Percentiles rank a stretch among this genome's conserved stretches.
Evolutionary conservation across 2,113 vertebrate genomes (phyloP).

Genomic region (Eurystomus gularis): DNA sequence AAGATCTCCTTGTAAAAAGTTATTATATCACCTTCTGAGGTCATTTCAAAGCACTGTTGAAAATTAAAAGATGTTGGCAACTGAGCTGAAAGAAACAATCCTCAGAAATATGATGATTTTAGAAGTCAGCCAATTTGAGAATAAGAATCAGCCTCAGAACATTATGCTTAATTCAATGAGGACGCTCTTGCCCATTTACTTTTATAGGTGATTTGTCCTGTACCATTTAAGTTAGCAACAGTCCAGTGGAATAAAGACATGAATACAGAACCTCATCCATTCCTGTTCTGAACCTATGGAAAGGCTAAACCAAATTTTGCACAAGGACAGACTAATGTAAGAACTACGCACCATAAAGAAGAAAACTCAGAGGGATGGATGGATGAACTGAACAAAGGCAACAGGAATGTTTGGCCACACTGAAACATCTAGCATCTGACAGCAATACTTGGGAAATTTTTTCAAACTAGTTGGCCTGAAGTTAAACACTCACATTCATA

Average conservation of each 20-base stretch:
- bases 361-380: neutral
- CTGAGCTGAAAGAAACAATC: neutral
- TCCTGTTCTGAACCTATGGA: neutral
- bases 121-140: neutral
- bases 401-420: neutral
- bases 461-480: neutral
- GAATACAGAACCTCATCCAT: neutral
- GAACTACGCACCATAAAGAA: neutral
- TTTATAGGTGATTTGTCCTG: neutral
- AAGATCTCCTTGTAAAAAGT: neutral
- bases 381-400: neutral
- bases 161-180: neutral
- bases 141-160: neutral
- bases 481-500: neutral
- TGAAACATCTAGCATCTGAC: neutral
- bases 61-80: neutral
- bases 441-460: neutral
- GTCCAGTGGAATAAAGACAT: neutral
- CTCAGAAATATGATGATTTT: neutral
- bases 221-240: neutral
- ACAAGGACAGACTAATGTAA: neutral
- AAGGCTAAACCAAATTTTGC: neutral
- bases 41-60: neutral
- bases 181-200: neutral
- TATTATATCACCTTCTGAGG: neutral